Evolutionary conservation across 2,888 invertebrate species (phyloP), one percentile per base, ranked within the genome.

Genomic region (Pilophorus perplexus): DNA sequence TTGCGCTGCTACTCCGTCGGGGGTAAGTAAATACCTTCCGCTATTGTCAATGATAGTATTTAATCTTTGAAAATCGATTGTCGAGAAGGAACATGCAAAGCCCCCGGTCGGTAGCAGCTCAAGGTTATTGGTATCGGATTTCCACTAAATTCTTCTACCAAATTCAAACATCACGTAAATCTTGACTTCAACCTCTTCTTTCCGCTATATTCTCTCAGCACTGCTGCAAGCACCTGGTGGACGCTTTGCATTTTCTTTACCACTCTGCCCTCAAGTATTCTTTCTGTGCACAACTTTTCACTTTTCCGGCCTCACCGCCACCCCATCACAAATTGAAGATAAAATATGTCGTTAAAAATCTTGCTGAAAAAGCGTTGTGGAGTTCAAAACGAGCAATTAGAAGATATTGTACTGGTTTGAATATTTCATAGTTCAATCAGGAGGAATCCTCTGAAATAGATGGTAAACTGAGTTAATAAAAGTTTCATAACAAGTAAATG

Each of bases 11-110:
- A 62, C 62, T 18, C 18, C 62, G 46, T 28, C 62, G 62, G 62
- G 62, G 62, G 62, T 62, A 62, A 62, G 62, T 62, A 62, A 52
- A 46, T 62, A 28, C 62, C 62, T 62, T 62, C 62, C 62, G 46
- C 37, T 48, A 25, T 27, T 52, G 14, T n/a, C n/a, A n/a, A n/a
- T n/a, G n/a, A n/a, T n/a, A 33, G 12, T 12, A 12, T 33, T 33
- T 28, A 52, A 28, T 52, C 27, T 52, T 28, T 6, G 27, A 52
- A 52, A 3, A 52, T 18, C 27, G 28, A 28, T 28, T 38, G 6
- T 12, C 14, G 5, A n/a, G 23, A 28, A 62, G 46, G 40, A 62
- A 25, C 3, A 20, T 62, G 48, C 62, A 62, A 62, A 62, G 62
- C 62, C 46, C 27, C 16, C 28, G 62, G 62, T 62, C 28, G 23